These are phyloP conservation scores for Dromius quadrimaculatus DNA, from an alignment of 2,888 invertebrate genomes.

Conservation along the genomic window DNA sequence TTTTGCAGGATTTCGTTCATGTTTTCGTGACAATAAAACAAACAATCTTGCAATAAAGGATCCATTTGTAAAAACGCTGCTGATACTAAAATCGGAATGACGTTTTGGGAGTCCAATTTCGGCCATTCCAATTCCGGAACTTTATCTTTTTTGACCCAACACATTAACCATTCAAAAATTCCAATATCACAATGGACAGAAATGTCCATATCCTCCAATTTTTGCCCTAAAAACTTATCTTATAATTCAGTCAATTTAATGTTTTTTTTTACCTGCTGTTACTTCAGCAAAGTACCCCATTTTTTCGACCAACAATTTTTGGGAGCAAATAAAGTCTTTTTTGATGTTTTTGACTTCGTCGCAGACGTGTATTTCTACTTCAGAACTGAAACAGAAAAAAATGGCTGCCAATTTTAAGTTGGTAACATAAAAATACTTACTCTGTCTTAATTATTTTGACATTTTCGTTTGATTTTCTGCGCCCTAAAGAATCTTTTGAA, in stretches of 20 bases:
- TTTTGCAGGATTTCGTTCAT: constrained; percentile 89
- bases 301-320: constrained; percentile 86
- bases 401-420: constrained; percentile 21
- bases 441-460: constrained; percentile 65
- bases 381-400: constrained; percentile 66
- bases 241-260: no score
- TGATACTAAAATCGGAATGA: constrained; percentile 92
- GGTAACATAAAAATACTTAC: constrained; percentile 63
- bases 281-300: constrained; percentile 97
- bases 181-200: constrained; percentile 96
- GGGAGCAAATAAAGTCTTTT: constrained; percentile 90
- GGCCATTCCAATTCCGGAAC: constrained; percentile 76
- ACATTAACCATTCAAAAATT: constrained; percentile 97
- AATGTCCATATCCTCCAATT: constrained; percentile 92
- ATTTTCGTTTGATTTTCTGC: constrained; percentile 67
- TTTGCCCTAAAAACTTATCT: constrained; percentile 73
- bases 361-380: constrained; percentile 94
- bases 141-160: constrained; percentile 89
- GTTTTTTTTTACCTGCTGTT: constrained; percentile 77
- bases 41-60: constrained; percentile 85
- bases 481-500: constrained; percentile 67
- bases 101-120: constrained; percentile 82
- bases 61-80: constrained; percentile 97
- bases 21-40: constrained; percentile 87
- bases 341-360: constrained; percentile 93